These are phyloP conservation scores for Aptenodytes forsteri DNA, from an alignment of 2,113 vertebrate species.

Conservation along the genomic window DNA sequence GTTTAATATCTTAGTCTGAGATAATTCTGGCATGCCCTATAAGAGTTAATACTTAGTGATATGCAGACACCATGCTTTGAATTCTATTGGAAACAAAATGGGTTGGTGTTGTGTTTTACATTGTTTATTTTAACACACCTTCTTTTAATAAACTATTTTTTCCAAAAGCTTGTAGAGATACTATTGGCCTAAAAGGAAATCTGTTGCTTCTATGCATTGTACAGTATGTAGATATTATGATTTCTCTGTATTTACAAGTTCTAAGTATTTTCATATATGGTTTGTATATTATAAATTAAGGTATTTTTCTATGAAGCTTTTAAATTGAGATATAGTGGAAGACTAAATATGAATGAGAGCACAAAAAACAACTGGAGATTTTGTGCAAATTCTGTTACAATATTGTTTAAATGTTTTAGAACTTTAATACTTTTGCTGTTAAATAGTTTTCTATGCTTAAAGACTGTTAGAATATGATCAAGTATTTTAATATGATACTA, in stretches of 20 bases:
- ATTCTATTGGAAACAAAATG: conserved; percentile 74
- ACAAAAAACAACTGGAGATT: conserved; percentile 68
- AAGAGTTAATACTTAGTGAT: conserved; percentile 80
- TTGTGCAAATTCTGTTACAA: conserved; percentile 59
- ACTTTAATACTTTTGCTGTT: conserved; percentile 65
- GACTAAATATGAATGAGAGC: conserved; percentile 74
- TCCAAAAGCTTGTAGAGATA: conserved; percentile 68
- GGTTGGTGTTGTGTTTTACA: conserved; percentile 59
- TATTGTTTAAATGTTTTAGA: conserved; percentile 56
- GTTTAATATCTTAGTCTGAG: conserved; percentile 79
- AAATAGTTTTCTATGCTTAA: conserved; percentile 72
- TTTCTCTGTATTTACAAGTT: conserved; percentile 78
- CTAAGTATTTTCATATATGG: conserved; percentile 55
- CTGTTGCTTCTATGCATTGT: conserved; percentile 68
- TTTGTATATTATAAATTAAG: conserved; percentile 68
- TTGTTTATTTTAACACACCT: conserved; percentile 66
- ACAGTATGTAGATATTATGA: conserved; percentile 48
- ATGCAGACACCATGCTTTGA: conserved; percentile 83
- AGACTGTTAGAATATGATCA: conserved; percentile 66
- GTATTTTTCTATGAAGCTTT: conserved; percentile 63
- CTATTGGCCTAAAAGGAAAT: conserved; percentile 64
- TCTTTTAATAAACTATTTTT: conserved; percentile 65
- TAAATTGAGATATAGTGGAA: conserved; percentile 75
- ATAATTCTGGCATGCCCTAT: conserved; percentile 84
- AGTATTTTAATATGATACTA: conserved; percentile 62